Evolutionary conservation across 2,888 invertebrate species (phyloP).

Genomic region (Campoletis raptor): DNA sequence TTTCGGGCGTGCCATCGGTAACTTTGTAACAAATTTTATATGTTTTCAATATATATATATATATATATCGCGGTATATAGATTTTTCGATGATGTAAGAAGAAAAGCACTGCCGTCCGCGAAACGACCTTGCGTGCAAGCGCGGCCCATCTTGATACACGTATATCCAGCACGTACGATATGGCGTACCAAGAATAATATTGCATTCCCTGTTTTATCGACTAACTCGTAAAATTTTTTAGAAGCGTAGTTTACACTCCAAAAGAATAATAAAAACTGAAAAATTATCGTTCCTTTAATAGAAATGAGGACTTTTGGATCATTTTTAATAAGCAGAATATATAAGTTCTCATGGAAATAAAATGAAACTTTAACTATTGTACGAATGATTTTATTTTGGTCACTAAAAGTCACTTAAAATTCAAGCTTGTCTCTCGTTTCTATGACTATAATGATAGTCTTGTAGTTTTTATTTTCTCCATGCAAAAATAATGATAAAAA

Average conservation of each 20-base stretch:
- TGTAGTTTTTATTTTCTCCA: no score
- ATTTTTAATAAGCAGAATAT: not conserved
- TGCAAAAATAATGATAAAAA: not conserved
- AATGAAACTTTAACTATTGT: not conserved
- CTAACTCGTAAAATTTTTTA: slow-evolving; percentile 7
- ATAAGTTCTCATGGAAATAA: not conserved
- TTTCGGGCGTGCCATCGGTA: slow-evolving; percentile 65
- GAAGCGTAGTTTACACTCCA: not conserved
- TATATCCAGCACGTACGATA: slow-evolving; percentile 26
- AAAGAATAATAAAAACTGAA: not conserved
- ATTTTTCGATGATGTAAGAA: slow-evolving; percentile 60
- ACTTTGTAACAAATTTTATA: slow-evolving; percentile 40
- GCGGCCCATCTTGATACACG: slow-evolving; percentile 53
- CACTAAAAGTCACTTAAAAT: no score
- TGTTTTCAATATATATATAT: not conserved
- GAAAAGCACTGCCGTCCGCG: slow-evolving; percentile 64
- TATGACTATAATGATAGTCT: no score
- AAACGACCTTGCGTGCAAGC: slow-evolving; percentile 68
- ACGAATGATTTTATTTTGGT: no score
- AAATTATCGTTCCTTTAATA: not conserved
- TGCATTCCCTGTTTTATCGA: slow-evolving; percentile 47
- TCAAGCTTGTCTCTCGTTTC: no score
- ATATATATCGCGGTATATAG: not conserved
- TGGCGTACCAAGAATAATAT: slow-evolving; percentile 33
- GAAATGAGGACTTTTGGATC: not conserved